These are phyloP conservation scores for Poecilobothrus nobilitatus DNA, from an alignment of 2,888 invertebrate species.

Conservation along the genomic window DNA sequence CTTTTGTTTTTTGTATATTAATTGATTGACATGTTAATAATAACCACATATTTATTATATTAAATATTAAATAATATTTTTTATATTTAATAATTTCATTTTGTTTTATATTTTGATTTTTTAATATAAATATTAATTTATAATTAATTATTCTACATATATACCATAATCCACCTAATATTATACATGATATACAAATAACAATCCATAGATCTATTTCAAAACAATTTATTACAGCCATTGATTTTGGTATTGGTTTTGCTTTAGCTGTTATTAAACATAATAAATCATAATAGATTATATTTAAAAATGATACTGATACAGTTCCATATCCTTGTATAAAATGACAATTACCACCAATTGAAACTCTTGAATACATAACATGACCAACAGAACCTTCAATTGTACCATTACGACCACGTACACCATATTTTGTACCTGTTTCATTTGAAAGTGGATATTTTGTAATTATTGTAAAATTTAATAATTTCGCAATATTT, in stretches of 20 bases:
- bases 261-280: not conserved
- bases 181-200: constrained; percentile 20
- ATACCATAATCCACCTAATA: constrained; percentile 26
- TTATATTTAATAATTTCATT: not conserved
- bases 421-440: not conserved
- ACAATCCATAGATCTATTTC: not conserved
- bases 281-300: not conserved
- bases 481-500: not conserved
- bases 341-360: constrained; percentile 1
- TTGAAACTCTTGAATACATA: not conserved
- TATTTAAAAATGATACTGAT: not conserved
- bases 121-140: not conserved
- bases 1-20: constrained; percentile 22
- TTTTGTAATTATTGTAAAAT: not conserved
- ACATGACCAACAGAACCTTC: not conserved
- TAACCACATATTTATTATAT: constrained; percentile 25
- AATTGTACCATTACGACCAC: not conserved
- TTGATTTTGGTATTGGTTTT: not conserved
- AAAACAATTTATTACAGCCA: not conserved
- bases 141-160: constrained; percentile 9
- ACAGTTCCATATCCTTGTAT: not conserved
- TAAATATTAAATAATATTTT: constrained; percentile 8
- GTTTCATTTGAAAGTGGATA: not conserved
- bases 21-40: constrained; percentile 24
- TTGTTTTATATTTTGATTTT: not conserved